phyloP scores from a whole-genome alignment of 2,797 vertebrate species.

The Tragelaphus eurycerus region DNA sequence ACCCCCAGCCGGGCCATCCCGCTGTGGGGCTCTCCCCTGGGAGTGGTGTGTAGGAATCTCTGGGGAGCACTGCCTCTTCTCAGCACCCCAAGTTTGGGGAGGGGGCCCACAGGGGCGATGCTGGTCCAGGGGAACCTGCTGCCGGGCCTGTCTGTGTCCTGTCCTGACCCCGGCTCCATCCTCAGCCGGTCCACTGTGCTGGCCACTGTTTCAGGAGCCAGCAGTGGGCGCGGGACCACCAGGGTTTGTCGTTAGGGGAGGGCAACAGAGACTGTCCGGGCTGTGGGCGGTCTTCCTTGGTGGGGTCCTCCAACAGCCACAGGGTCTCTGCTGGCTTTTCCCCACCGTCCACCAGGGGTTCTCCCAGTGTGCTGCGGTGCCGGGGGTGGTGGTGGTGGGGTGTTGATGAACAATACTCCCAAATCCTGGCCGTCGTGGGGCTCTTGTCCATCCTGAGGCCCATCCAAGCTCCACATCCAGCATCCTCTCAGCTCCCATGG shows the following conservation, averaged over 20 bases:
- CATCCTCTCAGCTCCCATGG: fast-evolving
- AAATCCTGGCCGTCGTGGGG: fast-evolving
- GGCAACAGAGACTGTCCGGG: not conserved
- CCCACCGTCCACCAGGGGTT: not conserved
- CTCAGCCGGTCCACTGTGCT: not conserved
- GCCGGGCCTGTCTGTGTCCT: fast-evolving
- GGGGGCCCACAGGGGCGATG: not conserved
- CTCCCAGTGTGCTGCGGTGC: not conserved
- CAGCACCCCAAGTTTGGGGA: not conserved
- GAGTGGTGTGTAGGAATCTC: not conserved
- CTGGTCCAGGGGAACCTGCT: not conserved
- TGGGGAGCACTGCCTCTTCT: not conserved
- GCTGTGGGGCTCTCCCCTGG: not conserved
- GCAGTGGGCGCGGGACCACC: fast-evolving
- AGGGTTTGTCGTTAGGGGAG: not conserved
- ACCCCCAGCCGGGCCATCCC: not conserved
- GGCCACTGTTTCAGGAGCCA: not conserved
- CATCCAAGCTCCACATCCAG: not conserved
- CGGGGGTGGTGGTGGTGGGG: too few species aligned
- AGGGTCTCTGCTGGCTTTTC: not conserved
- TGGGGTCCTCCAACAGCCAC: not conserved
- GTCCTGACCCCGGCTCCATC: too few species aligned
- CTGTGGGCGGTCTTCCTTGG: fast-evolving
- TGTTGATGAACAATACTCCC: not conserved
- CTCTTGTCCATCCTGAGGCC: not conserved